A percentile compares a stretch with the other conserved stretches of the same genome.
Evolutionary conservation across 2,113 vertebrate species (phyloP).

Genomic region (Notiomystis cincta): DNA sequence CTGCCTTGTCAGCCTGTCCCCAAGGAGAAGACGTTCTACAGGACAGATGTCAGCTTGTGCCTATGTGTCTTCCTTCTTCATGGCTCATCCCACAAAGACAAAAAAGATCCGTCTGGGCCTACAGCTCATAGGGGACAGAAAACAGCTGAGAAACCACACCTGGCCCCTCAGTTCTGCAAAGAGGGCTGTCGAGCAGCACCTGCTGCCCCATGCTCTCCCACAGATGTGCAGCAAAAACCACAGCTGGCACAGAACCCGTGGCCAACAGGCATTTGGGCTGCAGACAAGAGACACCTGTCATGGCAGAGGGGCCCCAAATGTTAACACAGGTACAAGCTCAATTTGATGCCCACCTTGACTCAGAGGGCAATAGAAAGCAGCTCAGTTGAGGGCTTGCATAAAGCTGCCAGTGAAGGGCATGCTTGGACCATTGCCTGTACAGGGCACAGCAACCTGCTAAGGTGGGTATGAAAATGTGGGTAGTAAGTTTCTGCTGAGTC

Average conservation of each 20-base stretch:
- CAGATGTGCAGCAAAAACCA: accelerated
- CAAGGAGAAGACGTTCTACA: not conserved
- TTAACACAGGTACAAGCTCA: not conserved
- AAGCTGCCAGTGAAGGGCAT: not conserved
- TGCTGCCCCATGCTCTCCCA: not conserved
- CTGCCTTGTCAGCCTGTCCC: not conserved
- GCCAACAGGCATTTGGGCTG: not conserved
- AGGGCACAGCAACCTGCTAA: not conserved
- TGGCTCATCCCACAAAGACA: not conserved
- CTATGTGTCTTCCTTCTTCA: not conserved
- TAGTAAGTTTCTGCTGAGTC: not conserved
- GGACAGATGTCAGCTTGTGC: not conserved
- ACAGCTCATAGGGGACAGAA: not conserved
- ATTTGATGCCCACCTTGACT: not conserved
- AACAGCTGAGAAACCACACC: not conserved
- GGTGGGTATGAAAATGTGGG: not conserved
- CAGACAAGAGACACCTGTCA: not conserved
- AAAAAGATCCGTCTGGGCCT: not conserved
- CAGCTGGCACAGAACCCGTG: accelerated
- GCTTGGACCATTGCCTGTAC: not conserved
- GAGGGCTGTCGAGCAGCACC: not conserved
- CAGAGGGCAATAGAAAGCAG: not conserved
- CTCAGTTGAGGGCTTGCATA: not conserved
- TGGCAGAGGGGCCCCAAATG: accelerated
- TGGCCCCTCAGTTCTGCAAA: not conserved